A percentile compares a stretch with the other conserved stretches of the same genome.
These are phyloP conservation scores for Formica selysi DNA, from an alignment of 1,140 invertebrate genomes.

Conservation along the genomic window DNA sequence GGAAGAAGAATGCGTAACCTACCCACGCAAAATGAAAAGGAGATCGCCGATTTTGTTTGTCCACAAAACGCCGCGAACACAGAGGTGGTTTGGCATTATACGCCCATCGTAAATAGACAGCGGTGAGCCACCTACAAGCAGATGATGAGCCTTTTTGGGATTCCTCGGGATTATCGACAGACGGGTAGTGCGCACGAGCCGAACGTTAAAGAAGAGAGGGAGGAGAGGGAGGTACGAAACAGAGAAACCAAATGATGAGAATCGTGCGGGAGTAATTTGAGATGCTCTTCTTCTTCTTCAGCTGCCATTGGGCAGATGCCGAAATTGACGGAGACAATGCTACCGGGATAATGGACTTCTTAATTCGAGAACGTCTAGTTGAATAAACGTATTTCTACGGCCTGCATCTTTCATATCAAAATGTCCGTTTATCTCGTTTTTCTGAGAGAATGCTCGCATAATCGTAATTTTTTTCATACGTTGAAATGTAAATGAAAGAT, in stretches of 20 bases:
- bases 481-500: background rate
- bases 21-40: conserved; percentile 51
- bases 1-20: conserved; percentile 53
- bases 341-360: conserved; percentile 68
- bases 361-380: conserved; percentile 67
- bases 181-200: conserved; percentile 45
- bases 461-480: background rate
- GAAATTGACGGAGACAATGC: conserved; percentile 74
- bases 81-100: conserved; percentile 69
- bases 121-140: conserved; percentile 70
- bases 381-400: conserved; percentile 34
- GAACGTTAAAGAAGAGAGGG: background rate
- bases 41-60: conserved; percentile 75
- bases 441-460: background rate
- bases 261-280: conserved; percentile 69
- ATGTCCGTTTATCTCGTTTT: background rate
- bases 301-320: conserved; percentile 74
- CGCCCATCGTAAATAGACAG: conserved; percentile 63
- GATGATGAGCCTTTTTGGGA: conserved; percentile 75
- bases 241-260: conserved; percentile 50
- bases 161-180: conserved; percentile 68
- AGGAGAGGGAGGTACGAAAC: background rate
- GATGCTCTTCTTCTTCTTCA: conserved; percentile 71
- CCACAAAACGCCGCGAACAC: conserved; percentile 72
- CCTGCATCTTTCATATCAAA: background rate